These are phyloP conservation scores for Nettapus auritus DNA, from an alignment of 2,113 vertebrate genomes.

Conservation along the genomic window DNA sequence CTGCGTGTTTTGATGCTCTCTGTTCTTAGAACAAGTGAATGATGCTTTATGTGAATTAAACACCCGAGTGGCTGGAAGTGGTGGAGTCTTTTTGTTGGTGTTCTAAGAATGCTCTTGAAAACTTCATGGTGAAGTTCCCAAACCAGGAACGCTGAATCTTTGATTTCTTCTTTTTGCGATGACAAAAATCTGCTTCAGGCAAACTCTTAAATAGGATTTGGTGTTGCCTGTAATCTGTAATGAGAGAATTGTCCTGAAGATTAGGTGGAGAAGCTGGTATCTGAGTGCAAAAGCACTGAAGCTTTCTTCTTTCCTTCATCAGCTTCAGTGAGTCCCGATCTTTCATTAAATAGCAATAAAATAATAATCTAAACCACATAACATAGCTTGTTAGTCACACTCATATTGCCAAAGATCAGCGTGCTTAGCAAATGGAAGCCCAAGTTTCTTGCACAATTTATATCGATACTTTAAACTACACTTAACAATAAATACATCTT, in stretches of 20 bases:
- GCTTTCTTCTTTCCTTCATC: constrained; percentile 2
- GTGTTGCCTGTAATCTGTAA: not conserved
- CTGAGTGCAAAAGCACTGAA: not conserved
- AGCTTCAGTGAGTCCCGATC: not conserved
- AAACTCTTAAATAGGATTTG: not conserved
- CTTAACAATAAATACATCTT: constrained; percentile 16
- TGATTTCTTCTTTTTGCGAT: not conserved
- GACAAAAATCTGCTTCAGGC: not conserved
- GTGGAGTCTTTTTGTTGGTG: not conserved
- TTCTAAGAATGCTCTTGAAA: not conserved
- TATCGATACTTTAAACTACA: not conserved
- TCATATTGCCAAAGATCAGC: not conserved
- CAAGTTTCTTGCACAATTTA: not conserved
- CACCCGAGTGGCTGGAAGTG: not conserved
- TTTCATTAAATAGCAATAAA: not conserved
- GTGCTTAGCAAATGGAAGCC: constrained; percentile 4
- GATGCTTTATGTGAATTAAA: not conserved
- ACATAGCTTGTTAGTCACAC: constrained; percentile 31
- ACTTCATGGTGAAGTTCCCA: not conserved
- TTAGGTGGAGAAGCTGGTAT: not conserved
- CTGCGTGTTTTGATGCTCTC: not conserved
- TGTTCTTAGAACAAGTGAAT: not conserved
- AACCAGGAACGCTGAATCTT: not conserved
- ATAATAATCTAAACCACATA: not conserved
- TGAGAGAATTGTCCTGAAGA: not conserved